These are phyloP conservation scores for Macrochelys suwanniensis DNA, from an alignment of 2,797 vertebrate species.

Conservation along the genomic window DNA sequence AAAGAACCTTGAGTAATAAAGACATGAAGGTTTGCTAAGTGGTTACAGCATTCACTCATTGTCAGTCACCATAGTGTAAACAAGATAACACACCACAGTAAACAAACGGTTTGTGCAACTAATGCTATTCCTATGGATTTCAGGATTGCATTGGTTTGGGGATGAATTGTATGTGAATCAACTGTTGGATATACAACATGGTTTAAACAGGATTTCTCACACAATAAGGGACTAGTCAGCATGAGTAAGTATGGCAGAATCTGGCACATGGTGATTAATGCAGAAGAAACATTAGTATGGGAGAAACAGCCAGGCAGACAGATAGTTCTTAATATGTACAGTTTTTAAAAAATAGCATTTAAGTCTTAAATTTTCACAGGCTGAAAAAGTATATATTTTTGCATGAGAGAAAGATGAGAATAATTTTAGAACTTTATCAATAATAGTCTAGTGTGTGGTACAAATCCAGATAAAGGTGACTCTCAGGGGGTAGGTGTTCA, in stretches of 20 bases:
- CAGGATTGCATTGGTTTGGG: neutral
- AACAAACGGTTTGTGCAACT: neutral
- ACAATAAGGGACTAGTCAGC: neutral
- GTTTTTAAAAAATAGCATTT: neutral
- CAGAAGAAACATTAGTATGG: neutral
- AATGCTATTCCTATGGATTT: neutral
- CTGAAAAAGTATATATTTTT: neutral
- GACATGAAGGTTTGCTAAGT: neutral
- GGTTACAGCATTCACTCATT: conserved; percentile 9
- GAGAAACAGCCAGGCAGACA: neutral
- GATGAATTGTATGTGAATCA: neutral
- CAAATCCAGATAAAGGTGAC: neutral
- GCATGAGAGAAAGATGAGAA: neutral
- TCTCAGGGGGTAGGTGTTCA: neutral
- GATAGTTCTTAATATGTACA: conserved; percentile 12
- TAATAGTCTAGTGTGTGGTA: neutral
- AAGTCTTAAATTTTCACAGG: neutral
- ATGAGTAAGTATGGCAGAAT: neutral
- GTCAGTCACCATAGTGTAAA: neutral
- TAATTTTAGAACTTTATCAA: neutral
- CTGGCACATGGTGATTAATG: conserved; percentile 2
- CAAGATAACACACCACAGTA: neutral
- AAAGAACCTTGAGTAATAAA: conserved; percentile 14
- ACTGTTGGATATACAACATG: neutral
- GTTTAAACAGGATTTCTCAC: conserved; percentile 26